phyloP scores from a whole-genome alignment of 2,888 invertebrate species.

The Tinea semifulvella region DNA sequence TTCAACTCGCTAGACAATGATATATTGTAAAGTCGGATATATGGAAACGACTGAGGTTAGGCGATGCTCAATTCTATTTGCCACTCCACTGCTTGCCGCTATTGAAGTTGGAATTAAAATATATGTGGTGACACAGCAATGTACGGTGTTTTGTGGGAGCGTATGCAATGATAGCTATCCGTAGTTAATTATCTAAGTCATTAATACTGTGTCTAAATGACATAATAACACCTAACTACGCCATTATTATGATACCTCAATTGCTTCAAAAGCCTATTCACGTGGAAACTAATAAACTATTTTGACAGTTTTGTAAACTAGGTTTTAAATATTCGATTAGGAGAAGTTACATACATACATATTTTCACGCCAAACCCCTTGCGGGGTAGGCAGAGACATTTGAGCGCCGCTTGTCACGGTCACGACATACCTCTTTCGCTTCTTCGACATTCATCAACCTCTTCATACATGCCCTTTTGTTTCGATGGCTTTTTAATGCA shows the following conservation, averaged over 20 bases:
- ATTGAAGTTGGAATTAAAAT: not conserved
- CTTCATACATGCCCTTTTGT: no score
- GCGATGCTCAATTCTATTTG: not conserved
- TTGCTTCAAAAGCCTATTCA: not conserved
- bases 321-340: no score
- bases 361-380: no score
- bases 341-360: no score
- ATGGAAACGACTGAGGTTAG: not conserved
- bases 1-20: conserved; percentile 10
- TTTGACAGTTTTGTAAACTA: no score
- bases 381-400: no score
- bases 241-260: conserved; percentile 7
- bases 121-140: not conserved
- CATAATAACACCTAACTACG: conserved; percentile 8
- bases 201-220: conserved; percentile 4
- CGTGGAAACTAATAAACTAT: not conserved
- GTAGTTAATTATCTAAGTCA: conserved; percentile 3
- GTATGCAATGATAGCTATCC: not conserved
- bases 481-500: no score
- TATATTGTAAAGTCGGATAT: conserved; percentile 9
- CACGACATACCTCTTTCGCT: no score
- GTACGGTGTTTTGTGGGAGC: not conserved
- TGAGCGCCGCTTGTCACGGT: no score
- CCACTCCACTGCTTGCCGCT: conserved; percentile 3
- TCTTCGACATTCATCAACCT: no score